Base-by-base conservation (phyloP, 2,888 invertebrate species). In the Dolichomitus sp. region DNA sequence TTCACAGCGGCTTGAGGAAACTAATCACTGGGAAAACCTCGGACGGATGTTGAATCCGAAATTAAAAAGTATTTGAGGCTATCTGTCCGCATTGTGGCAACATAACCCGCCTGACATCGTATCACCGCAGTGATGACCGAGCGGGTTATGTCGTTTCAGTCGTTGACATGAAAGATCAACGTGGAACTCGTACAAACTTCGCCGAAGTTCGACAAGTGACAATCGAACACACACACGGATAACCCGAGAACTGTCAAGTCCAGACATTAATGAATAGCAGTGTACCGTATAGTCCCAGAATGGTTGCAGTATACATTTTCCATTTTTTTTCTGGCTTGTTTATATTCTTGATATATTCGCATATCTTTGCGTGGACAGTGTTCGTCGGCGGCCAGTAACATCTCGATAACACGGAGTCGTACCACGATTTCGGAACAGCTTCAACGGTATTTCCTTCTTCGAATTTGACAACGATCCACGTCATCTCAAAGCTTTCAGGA, bases 391-490 rank as follows among this genome's bases (percentile, higher is more conserved):
- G 63, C 63, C 63, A 42, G 12, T 23, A 42, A 63, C 63, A 42
- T 63, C 40, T 40, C 12, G 42, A 40, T 0, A 23, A 42, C 23
- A 23, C 23, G 42, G 33, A 63, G 42, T 40, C 63, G n/a, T 63
- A 42, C 40, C 40, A 61, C n/a, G 61, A 61, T 40, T 40, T 61
- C 23, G 61, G 61, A 42, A 61, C 40, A 23, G 19, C 42, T 63
- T 63, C 63, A 12, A 42, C 63, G 42, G 63, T 42, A 23, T 42
- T 63, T 63, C 42, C 63, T 4, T 19, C 23, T 19, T 40, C 42
- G 42, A 63, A 63, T 63, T 63, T 63, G 4, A 63, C 63, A 17
- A 63, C 63, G 42, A 63, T 40, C 42, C 63, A 63, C 6, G 63
- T 23, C 42, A 63, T 42, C 63, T 63, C 23, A 52, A 52, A 23